These are phyloP conservation scores for Stomorhina lunata DNA, from an alignment of 2,888 invertebrate genomes.

Conservation along the genomic window DNA sequence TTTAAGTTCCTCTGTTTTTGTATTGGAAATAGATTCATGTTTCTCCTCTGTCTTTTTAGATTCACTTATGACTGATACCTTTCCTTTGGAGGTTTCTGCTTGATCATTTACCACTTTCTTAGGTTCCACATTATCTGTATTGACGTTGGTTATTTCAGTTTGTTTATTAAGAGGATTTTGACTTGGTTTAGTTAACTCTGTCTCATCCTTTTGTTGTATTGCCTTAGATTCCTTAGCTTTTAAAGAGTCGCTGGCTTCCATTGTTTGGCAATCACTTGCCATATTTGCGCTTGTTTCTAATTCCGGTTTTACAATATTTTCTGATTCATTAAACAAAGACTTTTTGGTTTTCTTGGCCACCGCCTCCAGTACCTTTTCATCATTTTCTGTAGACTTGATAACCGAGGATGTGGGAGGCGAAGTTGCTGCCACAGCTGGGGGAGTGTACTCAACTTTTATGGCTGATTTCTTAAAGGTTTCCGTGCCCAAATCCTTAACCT, in stretches of 20 bases:
- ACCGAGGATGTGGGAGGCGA: conserved; percentile 30
- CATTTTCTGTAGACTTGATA: conserved; percentile 67
- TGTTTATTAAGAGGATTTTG: neutral
- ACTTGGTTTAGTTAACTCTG: neutral
- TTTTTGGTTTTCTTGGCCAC: conserved; percentile 79
- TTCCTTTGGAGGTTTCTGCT: no score
- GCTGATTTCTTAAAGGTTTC: conserved; percentile 48
- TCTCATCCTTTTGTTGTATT: neutral
- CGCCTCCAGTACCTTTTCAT: conserved; percentile 77
- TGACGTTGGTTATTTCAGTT: neutral
- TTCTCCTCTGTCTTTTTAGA: conserved; percentile 1
- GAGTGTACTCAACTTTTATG: conserved; percentile 52
- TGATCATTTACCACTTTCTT: no score
- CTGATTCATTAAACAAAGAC: conserved; percentile 73
- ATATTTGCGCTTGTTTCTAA: neutral
- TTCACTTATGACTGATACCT: conserved; percentile 39
- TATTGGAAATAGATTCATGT: neutral
- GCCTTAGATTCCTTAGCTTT: neutral
- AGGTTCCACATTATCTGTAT: no score
- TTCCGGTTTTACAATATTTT: conserved; percentile 60
- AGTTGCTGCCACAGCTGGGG: neutral
- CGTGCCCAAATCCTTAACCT: neutral
- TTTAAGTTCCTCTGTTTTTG: neutral
- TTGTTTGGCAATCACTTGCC: neutral
- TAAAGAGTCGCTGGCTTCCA: neutral